Conservation (phyloP, 2,888 invertebrate genomes). For the Ornithoptera priamus region DNA sequence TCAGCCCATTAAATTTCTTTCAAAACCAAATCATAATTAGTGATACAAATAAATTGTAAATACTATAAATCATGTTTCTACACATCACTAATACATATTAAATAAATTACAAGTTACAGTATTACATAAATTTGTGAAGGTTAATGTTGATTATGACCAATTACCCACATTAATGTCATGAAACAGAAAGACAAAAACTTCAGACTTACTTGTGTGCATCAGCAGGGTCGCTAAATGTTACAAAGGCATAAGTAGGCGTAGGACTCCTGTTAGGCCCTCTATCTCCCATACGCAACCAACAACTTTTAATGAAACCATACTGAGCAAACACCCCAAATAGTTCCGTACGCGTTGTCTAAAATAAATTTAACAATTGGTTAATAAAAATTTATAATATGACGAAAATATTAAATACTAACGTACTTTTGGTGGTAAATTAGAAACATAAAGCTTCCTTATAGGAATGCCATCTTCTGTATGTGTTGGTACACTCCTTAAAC, state of each 20-base stretch:
- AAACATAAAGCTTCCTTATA: constrained; percentile 79
- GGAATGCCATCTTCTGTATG: constrained; percentile 80
- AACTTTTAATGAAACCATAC: constrained; percentile 79
- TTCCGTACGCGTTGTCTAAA: constrained; percentile 77
- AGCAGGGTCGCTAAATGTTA: constrained; percentile 74
- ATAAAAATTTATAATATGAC: neutral
- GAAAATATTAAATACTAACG: constrained; percentile 28
- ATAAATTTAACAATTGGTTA: constrained; percentile 33
- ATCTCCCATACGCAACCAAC: constrained; percentile 75
- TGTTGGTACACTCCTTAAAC: constrained; percentile 61
- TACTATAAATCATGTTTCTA: no score
- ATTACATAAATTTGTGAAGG: no score
- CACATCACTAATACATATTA: no score
- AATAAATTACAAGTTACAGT: no score
- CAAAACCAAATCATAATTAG: no score
- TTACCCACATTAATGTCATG: no score
- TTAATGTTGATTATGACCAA: no score
- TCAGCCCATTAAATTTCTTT: no score
- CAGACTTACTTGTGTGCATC: constrained; percentile 76
- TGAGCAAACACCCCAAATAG: constrained; percentile 75
- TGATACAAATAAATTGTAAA: no score
- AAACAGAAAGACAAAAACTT: neutral
- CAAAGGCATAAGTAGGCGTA: constrained; percentile 76
- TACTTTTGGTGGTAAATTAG: constrained; percentile 80
- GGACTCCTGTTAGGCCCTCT: constrained; percentile 54